Evolutionary conservation across 2,113 vertebrate genomes (phyloP), one percentile per base, ranked within the genome.

Genomic region (Odocoileus hemionus): DNA sequence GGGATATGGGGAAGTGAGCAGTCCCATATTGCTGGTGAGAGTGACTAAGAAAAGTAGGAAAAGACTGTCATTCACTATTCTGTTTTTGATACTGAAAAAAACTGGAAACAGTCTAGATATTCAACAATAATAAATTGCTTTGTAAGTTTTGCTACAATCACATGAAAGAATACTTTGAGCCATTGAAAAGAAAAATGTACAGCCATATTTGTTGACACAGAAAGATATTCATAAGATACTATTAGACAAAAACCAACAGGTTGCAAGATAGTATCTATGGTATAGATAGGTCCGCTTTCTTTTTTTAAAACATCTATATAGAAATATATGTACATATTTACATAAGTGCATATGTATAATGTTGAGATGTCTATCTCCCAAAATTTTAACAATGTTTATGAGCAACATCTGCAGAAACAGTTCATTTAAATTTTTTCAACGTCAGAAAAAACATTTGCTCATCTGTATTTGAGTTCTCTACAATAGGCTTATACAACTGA

Each of bases 31-130:
- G 30, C 25, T 87, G 4, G 21, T 21, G n/a, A 36, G 3, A 96
- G 10, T 43, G 36, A 85, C 47, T 58, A 88, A 74, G 43, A 61
- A 89, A 89, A 78, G 23, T 64, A 11, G 5, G 55, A 54, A 89
- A 92, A 84, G 21, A 95, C 28, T 90, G 33, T 86, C 82, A 97
- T 39, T 96, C 33, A 39, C 19, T 84, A 26, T 36, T 6, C 7
- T 96, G 25, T 67, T 97, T 93, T 92, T 91, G 92, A 92, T 76
- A 76, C 8, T 95, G 30, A 43, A 95, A 95, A 95, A 67, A 89
- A 88, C 1, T n/a, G 28, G 36, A 88, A 94, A 70, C 13, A 23
- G 89, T 86, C 15, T 94, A 82, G 30, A 58, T 70, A 97, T 2
- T 85, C 58, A 86, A 94, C 33, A 93, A 85, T 10, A 61, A 92